phyloP scores from a whole-genome alignment of 2,888 invertebrate genomes.

The Falcaria lacertinaria region DNA sequence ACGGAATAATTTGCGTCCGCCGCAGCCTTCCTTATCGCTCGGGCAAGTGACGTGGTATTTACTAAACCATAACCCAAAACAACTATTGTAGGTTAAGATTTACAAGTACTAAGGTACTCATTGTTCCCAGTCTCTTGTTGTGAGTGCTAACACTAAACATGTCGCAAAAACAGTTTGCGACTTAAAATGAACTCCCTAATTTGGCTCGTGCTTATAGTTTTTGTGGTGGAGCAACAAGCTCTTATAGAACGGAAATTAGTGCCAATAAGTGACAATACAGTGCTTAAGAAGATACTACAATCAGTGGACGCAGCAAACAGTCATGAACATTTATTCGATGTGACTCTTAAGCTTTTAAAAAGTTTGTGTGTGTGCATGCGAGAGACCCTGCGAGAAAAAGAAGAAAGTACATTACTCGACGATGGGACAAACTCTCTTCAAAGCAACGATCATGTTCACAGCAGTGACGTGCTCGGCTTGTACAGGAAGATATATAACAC shows the following conservation, averaged over 20 bases:
- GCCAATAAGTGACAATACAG: conserved; percentile 33
- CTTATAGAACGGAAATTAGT: conserved; percentile 22
- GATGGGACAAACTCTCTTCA: conserved; percentile 24
- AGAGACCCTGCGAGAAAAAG: conserved; percentile 39
- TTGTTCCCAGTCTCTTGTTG: conserved; percentile 39
- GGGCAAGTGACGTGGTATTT: conserved; percentile 22
- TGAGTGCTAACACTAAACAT: conserved; percentile 38
- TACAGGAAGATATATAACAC: conserved; percentile 55
- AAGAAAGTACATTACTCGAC: conserved; percentile 23
- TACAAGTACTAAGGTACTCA: conserved; percentile 35
- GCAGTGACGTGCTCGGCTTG: conserved; percentile 31
- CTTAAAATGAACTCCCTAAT: conserved; percentile 45
- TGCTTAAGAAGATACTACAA: conserved; percentile 48
- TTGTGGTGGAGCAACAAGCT: conserved; percentile 21
- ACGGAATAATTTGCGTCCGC: background rate
- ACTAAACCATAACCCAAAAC: conserved; percentile 42
- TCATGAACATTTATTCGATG: conserved; percentile 50
- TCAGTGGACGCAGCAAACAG: conserved; percentile 49
- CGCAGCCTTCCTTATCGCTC: background rate
- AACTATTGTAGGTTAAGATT: too few relatives aligned
- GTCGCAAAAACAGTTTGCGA: conserved; percentile 35
- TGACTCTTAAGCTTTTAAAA: conserved; percentile 54
- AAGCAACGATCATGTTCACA: conserved; percentile 13
- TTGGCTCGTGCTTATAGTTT: conserved; percentile 22
- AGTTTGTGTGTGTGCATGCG: conserved; percentile 60